Percentiles rank a stretch among this genome's conserved stretches.
Evolutionary conservation across 2,888 invertebrate species (phyloP).

Genomic region (Petrolisthes manimaculis): DNA sequence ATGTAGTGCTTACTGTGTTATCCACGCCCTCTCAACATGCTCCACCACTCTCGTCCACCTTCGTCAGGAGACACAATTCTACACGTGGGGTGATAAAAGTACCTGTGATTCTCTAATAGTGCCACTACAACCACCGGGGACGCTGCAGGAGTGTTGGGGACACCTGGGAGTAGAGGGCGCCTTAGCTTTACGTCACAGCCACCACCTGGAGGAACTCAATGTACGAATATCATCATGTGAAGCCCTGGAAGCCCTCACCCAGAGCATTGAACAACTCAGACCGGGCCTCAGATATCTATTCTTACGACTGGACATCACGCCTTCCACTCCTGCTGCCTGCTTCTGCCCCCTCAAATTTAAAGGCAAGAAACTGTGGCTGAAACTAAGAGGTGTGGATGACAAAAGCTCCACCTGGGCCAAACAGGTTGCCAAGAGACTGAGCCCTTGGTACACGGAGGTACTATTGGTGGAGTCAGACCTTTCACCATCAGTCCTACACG

Average conservation of each 20-base stretch:
- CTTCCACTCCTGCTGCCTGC: conserved; percentile 36
- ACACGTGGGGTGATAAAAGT: conserved; percentile 49
- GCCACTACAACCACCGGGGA: conserved; percentile 63
- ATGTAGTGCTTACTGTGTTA: conserved; percentile 25
- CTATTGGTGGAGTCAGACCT: conserved; percentile 50
- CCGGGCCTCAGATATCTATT: conserved; percentile 42
- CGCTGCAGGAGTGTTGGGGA: conserved; percentile 60
- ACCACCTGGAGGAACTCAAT: conserved; percentile 49
- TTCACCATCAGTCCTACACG: conserved; percentile 48
- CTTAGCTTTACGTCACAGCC: conserved; percentile 61
- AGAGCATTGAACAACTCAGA: conserved; percentile 38
- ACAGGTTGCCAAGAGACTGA: conserved; percentile 36
- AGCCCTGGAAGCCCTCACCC: conserved; percentile 36
- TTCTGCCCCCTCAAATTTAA: conserved; percentile 51
- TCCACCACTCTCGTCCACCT: conserved; percentile 49
- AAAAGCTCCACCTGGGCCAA: conserved; percentile 43
- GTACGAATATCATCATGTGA: conserved; percentile 57
- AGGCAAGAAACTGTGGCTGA: conserved; percentile 55
- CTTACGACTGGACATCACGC: conserved; percentile 51
- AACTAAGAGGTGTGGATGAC: conserved; percentile 48
- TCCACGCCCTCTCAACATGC: conserved; percentile 60
- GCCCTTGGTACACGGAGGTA: conserved; percentile 48
- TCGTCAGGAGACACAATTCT: conserved; percentile 62
- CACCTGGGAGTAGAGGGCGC: conserved; percentile 58
- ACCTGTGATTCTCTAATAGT: conserved; percentile 56